Conservation (phyloP, 2,888 invertebrate genomes). For the Chrysotoxum bicinctum region DNA sequence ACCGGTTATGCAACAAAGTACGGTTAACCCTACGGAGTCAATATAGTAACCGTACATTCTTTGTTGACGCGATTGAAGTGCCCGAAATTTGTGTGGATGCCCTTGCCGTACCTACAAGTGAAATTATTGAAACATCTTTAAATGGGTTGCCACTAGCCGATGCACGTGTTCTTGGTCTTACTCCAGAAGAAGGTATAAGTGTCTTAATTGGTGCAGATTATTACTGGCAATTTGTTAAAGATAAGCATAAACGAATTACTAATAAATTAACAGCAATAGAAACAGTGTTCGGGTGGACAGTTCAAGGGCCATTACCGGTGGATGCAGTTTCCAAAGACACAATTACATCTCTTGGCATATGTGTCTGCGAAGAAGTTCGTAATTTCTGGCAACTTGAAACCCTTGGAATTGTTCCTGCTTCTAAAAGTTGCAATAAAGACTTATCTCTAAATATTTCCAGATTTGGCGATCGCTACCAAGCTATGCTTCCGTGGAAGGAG, state of each 20-base stretch:
- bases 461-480: neutral
- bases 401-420: too few species aligned
- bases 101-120: neutral
- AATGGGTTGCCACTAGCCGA: neutral
- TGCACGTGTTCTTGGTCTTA: neutral
- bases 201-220: too few species aligned
- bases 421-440: too few species aligned
- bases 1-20: constrained; percentile 3
- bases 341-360: neutral
- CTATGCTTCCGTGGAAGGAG: constrained; percentile 2
- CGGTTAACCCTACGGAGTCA: constrained; percentile 5
- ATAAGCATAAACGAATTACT: neutral
- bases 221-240: constrained; percentile 21
- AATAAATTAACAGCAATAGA: constrained; percentile 24
- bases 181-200: too few species aligned
- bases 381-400: too few species aligned
- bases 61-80: constrained; percentile 23
- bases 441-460: constrained; percentile 1
- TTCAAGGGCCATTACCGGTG: constrained; percentile 5
- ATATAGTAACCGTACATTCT: neutral
- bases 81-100: constrained; percentile 24
- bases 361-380: constrained; percentile 15
- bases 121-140: neutral
- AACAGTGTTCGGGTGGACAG: constrained; percentile 29
- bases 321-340: neutral